A percentile compares a stretch with the other conserved stretches of the same genome.
Evolutionary conservation across 64 coral and sea anemone species (phyloP).

Genomic region (Platygyra sinensis): DNA sequence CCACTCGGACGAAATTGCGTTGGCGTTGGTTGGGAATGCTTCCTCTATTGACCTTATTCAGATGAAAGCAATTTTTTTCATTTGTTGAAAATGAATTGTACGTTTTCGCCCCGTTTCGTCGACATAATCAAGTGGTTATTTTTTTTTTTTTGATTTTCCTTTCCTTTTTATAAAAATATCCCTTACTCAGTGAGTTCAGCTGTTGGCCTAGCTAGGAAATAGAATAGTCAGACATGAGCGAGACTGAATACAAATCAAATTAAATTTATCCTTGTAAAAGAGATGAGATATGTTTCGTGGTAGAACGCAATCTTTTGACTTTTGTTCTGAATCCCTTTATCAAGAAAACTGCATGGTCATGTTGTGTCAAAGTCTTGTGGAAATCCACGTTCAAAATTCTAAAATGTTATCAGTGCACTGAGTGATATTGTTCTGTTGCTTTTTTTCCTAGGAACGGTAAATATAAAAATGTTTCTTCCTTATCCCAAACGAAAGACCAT

Average conservation of each 20-base stretch:
- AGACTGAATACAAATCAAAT: constrained; percentile 13
- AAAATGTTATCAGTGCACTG: no score
- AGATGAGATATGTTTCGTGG: background rate
- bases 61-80: background rate
- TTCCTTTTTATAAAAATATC: background rate
- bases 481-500: background rate
- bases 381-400: no score
- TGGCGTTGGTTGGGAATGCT: constrained; percentile 9
- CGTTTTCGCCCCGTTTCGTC: background rate
- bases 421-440: background rate
- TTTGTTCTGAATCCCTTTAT: no score
- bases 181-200: background rate
- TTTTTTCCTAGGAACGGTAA: background rate
- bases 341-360: background rate
- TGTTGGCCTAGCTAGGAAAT: background rate
- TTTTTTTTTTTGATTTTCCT: background rate
- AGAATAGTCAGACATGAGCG: background rate
- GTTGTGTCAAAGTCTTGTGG: background rate
- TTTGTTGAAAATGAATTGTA: background rate
- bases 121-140: background rate
- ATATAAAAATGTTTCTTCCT: background rate
- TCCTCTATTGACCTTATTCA: constrained; percentile 8
- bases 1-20: background rate
- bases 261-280: background rate
- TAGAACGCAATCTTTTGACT: background rate